Base-by-base conservation (phyloP, 2,113 vertebrate genomes). In the Nesoenas mayeri region DNA sequence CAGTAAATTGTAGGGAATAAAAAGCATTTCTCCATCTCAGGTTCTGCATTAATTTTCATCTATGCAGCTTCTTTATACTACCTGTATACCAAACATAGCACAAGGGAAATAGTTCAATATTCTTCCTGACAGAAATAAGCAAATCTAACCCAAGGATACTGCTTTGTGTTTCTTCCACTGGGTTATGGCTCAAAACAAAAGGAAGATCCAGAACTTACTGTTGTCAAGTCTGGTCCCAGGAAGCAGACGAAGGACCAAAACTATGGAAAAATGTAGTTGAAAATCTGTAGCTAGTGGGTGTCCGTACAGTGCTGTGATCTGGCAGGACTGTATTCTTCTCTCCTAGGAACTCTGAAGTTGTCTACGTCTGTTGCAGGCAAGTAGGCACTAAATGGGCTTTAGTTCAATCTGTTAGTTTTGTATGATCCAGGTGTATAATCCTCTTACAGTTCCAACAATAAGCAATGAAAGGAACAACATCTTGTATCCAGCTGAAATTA, bases 401-500 rank as follows among this genome's bases (percentile, higher is more conserved):
- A 38, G 10, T 44, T 71, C n/a, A 73, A 21, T 44, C n/a, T 88
- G 19, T n/a, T 58, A 28, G 50, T 84, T 91, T 93, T 53, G 25
- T 18, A 28, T 54, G 6, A 40, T 31, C 19, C 31, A 66, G 7
- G 2, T 61, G 15, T 57, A 15, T 58, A 11, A n/a, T 36, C 10
- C 31, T 58, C 19, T 54, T 62, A 24, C 13, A 48, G 4, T 79
- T 44, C 32, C 51, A 50, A 3, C 4, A 9, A 20, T n/a, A 79
- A 82, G 18, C 7, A 89, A 13, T 17, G 12, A 47, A 11, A 6
- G 4, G 22, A 73, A 56, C 14, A 58, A 31, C 0, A 0, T 21
- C 34, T 48, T 61, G 6, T 53, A 62, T 22, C 3, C 40, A 34
- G 10, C 80, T 79, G 16, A 57, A n/a, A 32, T 5, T 48, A 47